Evolutionary conservation across 2,888 invertebrate genomes (phyloP), one percentile per base, ranked within the genome.

Genomic region (Cosmorhoe ocellata): DNA sequence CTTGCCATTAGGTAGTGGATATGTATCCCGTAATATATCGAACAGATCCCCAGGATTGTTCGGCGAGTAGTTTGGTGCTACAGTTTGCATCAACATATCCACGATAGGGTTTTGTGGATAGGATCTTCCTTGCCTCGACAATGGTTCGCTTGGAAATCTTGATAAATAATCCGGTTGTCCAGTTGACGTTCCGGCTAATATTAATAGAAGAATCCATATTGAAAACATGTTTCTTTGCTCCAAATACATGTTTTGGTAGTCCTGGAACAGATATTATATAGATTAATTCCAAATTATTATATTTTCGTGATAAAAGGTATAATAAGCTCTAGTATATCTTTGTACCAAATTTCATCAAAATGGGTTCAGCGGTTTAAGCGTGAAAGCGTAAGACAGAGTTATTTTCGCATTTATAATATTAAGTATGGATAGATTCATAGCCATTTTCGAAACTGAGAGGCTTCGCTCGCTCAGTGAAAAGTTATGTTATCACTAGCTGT

Each of bases 1-100:
- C 73, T 65, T 61, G 77, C 79, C 76, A 30, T 67, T 59, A 2
- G 80, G 78, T 38, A 78, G 63, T 24, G 72, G 66, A 40, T 77
- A 78, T 34, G 58, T 61, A 24, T 80, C 80, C 13, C 80, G 61
- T 22, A 80, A 49, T 12, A 71, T 63, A 41, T 78, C 78, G 36
- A 79, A 79, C 2, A 71, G 33, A 50, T 78, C 76, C 1, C 56
- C 62, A 13, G 69, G 62, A 36, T 66, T 63, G 8, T 51, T 63
- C 0, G 72, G 73, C 2, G 58, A 49, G 34, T 74, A 74, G 44
- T 71, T 74, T 0, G 68, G 63, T 9, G 72, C 64, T 6, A 69
- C 44, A 0, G 73, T 59, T 53, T 73, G 68, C 65, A 65, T 62
- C 46, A 75, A n/a, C 7, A 67, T n/a, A 26, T 76, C 67, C 39